These are phyloP conservation scores for Lepidurus packardi DNA, from an alignment of 1,140 invertebrate genomes.

Conservation along the genomic window DNA sequence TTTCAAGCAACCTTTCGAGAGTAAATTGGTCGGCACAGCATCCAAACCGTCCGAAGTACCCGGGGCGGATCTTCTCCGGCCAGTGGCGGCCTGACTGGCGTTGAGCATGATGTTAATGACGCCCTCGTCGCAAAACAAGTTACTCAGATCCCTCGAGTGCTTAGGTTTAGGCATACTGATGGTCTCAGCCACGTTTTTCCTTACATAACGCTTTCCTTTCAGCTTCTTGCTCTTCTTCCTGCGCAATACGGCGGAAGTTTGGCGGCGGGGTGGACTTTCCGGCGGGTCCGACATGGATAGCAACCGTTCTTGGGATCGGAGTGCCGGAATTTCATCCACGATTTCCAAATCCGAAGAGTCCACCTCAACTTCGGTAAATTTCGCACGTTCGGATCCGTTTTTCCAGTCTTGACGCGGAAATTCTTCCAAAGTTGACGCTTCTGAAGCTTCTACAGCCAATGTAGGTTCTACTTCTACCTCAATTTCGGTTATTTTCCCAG, in stretches of 20 bases:
- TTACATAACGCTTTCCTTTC: neutral
- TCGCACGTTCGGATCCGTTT: neutral
- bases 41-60: conserved; percentile 28
- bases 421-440: too few species aligned
- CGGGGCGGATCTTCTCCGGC: conserved; percentile 33
- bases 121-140: conserved; percentile 38
- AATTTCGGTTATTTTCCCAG: too few species aligned
- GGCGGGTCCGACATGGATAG: neutral
- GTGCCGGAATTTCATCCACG: neutral
- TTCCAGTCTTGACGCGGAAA: too few species aligned
- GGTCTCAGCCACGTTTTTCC: neutral
- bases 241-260: neutral
- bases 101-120: conserved; percentile 38
- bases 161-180: conserved; percentile 3
- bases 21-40: conserved; percentile 34
- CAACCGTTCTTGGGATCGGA: neutral
- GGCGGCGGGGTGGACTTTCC: neutral
- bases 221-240: neutral
- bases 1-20: conserved; percentile 36
- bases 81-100: conserved; percentile 35
- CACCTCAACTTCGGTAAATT: neutral
- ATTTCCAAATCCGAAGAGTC: neutral
- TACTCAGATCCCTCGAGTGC: conserved; percentile 37
- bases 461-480: too few species aligned
- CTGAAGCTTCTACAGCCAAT: too few species aligned